Percentiles rank a stretch among this genome's conserved stretches.
These are phyloP conservation scores for Dicrurus megarhynchus DNA, from an alignment of 2,113 vertebrate genomes.

Conservation along the genomic window DNA sequence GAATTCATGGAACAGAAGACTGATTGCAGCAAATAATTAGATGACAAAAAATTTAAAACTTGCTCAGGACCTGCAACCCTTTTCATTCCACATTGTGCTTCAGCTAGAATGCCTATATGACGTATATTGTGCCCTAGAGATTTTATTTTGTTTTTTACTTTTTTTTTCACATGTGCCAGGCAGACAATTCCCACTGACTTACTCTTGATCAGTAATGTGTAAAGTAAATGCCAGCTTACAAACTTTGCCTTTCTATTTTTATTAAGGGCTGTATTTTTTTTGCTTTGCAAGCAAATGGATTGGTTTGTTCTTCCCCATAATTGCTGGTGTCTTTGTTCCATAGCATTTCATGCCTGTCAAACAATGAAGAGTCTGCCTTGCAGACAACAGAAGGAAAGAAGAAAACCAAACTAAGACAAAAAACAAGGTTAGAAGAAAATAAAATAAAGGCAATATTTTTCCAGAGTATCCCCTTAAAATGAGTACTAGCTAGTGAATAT, in stretches of 20 bases:
- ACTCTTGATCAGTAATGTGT: not conserved
- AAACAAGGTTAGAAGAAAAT: not conserved
- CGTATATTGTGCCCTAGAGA: not conserved
- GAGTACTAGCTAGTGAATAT: not conserved
- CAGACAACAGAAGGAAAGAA: not conserved
- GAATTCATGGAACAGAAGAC: not conserved
- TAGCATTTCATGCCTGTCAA: not conserved
- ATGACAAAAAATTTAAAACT: not conserved
- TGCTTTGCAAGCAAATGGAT: not conserved
- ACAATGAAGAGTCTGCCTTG: not conserved
- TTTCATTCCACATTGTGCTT: not conserved
- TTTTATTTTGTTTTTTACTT: not conserved
- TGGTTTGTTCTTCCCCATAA: not conserved
- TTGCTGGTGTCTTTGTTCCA: not conserved
- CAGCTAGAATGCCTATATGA: not conserved
- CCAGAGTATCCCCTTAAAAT: not conserved
- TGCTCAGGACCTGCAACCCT: not conserved
- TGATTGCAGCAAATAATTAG: not conserved
- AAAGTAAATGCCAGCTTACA: not conserved
- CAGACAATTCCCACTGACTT: not conserved
- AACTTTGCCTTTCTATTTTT: not conserved
- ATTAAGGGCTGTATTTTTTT: not conserved
- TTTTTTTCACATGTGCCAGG: not conserved
- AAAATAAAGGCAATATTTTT: not conserved
- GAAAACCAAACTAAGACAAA: not conserved